Base-by-base conservation (phyloP, 2,888 invertebrate species). In the Metalampra italica region DNA sequence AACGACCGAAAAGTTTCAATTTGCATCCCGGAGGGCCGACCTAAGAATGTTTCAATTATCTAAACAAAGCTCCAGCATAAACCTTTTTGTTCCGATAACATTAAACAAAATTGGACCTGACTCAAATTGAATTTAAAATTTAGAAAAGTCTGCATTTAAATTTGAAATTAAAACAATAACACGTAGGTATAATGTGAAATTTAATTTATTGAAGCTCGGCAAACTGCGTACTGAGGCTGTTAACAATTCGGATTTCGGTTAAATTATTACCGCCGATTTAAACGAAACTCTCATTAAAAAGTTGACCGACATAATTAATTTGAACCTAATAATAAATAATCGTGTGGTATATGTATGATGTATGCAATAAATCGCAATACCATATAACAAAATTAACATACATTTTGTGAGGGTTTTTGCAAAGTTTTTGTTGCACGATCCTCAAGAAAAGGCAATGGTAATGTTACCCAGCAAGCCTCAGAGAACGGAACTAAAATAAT, bases 1-100 rank as follows among this genome's bases (percentile, higher is more conserved):
- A 46, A 46, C 40, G 46, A 46, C 32, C 42, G 29, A 42, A 42
- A 42, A 47, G 46, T 47, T 47, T 47, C 36, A 22, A 42, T 47
- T 46, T 47, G 34, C 42, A 39, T 30, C 29, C 34, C 3, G 34
- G 3, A 7, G 29, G 30, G 15, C 30, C 46, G 15, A 40, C 3
- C n/a, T 29, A 45, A 36, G 42, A 47, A 47, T 42, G 42, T 47
- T 42, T 47, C 46, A 47, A 47, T 47, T 42, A 46, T 46, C 45
- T 42, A 36, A 44, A 44, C 43, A 44, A 22, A 44, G 36, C 34
- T 11, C 15, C 30, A 8, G 7, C 14, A 34, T 11, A 34, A 14
- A 15, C 34, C 43, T 34, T 29, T 15, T 41, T 41, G 41, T 41
- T 1, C 39, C 29, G 12, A 37, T 34, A 12, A 46, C 30, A 38